Conservation (phyloP, 2,113 vertebrate genomes). For the Saccopteryx bilineata region DNA sequence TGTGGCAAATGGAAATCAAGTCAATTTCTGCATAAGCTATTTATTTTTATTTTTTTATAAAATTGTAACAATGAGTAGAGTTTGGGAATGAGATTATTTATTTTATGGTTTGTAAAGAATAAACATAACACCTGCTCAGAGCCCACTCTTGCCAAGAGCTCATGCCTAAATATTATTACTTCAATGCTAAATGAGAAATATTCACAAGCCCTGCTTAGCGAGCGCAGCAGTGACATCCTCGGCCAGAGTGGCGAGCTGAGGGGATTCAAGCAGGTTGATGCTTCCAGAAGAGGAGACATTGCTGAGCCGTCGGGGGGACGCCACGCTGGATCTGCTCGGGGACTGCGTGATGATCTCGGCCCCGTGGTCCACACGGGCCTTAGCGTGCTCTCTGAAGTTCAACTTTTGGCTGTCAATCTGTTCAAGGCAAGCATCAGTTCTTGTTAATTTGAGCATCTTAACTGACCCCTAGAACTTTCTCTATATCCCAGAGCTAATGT, state of each 20-base stretch:
- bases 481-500: background rate
- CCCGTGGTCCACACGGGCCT: constrained; percentile 96
- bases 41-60: constrained; percentile 83
- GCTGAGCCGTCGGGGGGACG: constrained; percentile 95
- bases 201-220: constrained; percentile 99
- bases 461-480: background rate
- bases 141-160: constrained; percentile 91
- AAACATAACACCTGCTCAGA: constrained; percentile 90
- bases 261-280: constrained; percentile 97
- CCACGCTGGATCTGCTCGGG: constrained; percentile 92
- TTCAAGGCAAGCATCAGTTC: constrained; percentile 71
- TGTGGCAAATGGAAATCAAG: constrained; percentile 89
- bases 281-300: constrained; percentile 98
- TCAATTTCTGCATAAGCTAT: constrained; percentile 89
- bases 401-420: constrained; percentile 99
- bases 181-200: constrained; percentile 82
- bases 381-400: constrained; percentile 94
- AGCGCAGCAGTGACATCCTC: constrained; percentile 98
- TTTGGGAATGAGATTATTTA: constrained; percentile 88
- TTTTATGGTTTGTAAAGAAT: constrained; percentile 89
- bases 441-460: background rate
- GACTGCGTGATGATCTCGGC: constrained; percentile 96
- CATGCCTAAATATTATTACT: constrained; percentile 90
- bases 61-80: constrained; percentile 88
- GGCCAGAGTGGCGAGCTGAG: constrained; percentile 96